These are phyloP conservation scores for Pachypsylla venusta DNA, from an alignment of 1,140 invertebrate genomes.

Conservation along the genomic window DNA sequence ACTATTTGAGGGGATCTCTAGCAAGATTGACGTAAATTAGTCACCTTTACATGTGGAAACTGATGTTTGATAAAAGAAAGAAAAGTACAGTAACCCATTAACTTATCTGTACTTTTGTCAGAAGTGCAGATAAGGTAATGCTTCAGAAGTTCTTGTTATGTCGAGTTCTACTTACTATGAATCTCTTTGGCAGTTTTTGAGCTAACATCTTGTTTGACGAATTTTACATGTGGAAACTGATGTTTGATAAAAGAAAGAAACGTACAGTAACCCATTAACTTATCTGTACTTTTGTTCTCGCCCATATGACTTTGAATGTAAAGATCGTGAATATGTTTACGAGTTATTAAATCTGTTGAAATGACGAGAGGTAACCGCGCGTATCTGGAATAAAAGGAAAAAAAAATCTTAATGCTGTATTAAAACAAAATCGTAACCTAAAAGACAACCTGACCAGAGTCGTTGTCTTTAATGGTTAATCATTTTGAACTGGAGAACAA, in stretches of 20 bases:
- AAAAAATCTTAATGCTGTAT: background rate
- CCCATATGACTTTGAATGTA: slow-evolving; percentile 47
- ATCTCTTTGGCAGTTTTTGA: background rate
- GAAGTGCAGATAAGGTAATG: no score
- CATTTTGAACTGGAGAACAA: no score
- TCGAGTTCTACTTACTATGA: slow-evolving; percentile 24
- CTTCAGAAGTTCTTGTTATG: no score
- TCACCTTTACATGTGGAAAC: slow-evolving; percentile 60
- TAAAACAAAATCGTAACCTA: slow-evolving; percentile 1
- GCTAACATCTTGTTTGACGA: slow-evolving; percentile 45
- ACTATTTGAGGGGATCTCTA: no score
- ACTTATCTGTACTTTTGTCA: slow-evolving; percentile 45
- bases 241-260: slow-evolving; percentile 66
- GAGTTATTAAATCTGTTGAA: slow-evolving; percentile 43
- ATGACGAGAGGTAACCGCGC: slow-evolving; percentile 43
- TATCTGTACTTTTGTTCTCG: slow-evolving; percentile 45
- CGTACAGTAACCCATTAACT: slow-evolving; percentile 62
- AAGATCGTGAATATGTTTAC: slow-evolving; percentile 53
- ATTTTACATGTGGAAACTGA: slow-evolving; percentile 60
- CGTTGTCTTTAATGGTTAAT: no score
- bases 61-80: slow-evolving; percentile 63
- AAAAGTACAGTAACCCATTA: slow-evolving; percentile 66
- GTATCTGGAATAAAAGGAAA: slow-evolving; percentile 18
- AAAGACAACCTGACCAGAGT: no score
- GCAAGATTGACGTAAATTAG: no score